These are phyloP conservation scores for Drepanosiphum platanoidis DNA, from an alignment of 2,888 invertebrate genomes.

Conservation along the genomic window DNA sequence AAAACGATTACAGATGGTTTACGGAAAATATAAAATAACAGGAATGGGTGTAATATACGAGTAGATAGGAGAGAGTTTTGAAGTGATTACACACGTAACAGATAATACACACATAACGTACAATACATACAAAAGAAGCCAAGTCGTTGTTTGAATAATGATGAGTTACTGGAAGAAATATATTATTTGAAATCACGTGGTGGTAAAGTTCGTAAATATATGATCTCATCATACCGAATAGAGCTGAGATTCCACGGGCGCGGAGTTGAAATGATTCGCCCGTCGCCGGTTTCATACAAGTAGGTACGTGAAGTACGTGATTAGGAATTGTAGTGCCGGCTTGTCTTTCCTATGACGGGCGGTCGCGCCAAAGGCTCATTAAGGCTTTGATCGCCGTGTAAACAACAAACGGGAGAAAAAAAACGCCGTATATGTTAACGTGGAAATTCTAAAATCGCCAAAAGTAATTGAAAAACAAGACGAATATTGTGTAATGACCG, in stretches of 20 bases:
- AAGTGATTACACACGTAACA: slow-evolving; percentile 34
- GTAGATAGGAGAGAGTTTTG: slow-evolving; percentile 44
- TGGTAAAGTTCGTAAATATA: neutral
- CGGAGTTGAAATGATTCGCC: neutral
- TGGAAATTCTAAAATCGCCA: neutral
- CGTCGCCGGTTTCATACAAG: neutral
- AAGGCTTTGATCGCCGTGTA: neutral
- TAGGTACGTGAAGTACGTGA: too few species aligned
- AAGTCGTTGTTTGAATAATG: slow-evolving; percentile 31
- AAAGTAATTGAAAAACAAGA: neutral
- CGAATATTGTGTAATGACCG: too few species aligned
- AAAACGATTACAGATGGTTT: neutral
- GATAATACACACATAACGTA: neutral
- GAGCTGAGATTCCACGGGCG: neutral
- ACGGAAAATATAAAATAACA: slow-evolving; percentile 26
- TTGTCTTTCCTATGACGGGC: neutral
- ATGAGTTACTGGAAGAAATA: slow-evolving; percentile 30
- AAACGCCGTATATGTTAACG: too few species aligned
- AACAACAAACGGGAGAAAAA: neutral
- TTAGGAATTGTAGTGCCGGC: too few species aligned
- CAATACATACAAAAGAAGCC: neutral
- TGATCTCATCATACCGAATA: neutral
- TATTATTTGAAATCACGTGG: slow-evolving; percentile 19
- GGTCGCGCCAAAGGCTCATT: neutral
- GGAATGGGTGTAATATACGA: slow-evolving; percentile 15